Evolutionary conservation across 2,113 vertebrate genomes (phyloP).

Genomic region (Brachypodius melanocephalos): DNA sequence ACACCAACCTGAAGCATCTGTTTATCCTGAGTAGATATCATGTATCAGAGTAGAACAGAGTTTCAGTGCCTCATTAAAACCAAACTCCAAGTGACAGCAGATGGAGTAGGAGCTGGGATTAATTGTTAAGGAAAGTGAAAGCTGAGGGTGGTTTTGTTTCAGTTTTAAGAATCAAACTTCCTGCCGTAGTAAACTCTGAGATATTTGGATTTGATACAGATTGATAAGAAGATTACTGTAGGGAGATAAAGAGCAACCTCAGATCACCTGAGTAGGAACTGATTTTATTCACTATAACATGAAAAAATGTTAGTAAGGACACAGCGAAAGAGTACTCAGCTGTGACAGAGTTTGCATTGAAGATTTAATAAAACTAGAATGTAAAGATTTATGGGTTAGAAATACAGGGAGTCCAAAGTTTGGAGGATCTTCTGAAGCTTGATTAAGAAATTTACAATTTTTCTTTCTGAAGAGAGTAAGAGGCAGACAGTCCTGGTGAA

Average conservation of each 20-base stretch:
- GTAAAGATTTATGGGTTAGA: neutral
- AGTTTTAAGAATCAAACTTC: neutral
- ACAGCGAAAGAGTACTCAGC: neutral
- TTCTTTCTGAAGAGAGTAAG: neutral
- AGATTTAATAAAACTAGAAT: neutral
- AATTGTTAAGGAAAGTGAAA: neutral
- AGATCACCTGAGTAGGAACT: neutral
- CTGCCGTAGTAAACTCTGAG: neutral
- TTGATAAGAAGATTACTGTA: neutral
- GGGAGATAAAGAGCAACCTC: neutral
- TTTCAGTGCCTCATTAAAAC: neutral
- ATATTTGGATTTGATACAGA: neutral
- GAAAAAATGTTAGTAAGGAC: neutral
- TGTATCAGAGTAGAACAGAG: neutral
- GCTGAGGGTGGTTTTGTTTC: neutral
- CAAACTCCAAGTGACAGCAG: neutral
- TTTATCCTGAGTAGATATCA: neutral
- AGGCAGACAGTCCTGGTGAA: neutral
- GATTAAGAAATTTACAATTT: neutral
- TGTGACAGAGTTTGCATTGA: neutral
- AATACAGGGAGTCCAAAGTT: neutral
- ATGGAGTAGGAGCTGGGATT: conserved; percentile 6
- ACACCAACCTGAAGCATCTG: conserved; percentile 6
- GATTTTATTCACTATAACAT: neutral
- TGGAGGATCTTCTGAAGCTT: neutral